A percentile compares a stretch with the other conserved stretches of the same genome.
phyloP scores from a whole-genome alignment of 35 echinoderm and acorn worm genomes.

The Stichopus chloronotus region DNA sequence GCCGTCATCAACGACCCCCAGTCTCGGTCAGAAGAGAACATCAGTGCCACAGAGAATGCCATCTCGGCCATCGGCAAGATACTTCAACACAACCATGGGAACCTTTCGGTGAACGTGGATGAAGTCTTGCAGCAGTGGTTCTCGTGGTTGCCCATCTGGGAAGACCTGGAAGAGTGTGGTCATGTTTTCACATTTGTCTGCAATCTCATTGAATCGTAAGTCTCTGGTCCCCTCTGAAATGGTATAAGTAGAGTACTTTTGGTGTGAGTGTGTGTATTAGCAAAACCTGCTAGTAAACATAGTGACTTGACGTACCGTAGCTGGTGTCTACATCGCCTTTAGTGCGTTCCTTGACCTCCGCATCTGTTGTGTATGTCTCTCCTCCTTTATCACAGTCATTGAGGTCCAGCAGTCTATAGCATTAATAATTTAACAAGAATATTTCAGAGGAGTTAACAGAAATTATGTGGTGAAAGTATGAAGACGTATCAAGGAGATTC shows the following conservation, averaged over 20 bases:
- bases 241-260: too few relatives aligned
- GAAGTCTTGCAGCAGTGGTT: constrained; percentile 91
- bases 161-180: constrained; percentile 84
- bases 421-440: too few relatives aligned
- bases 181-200: constrained; percentile 93
- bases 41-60: constrained; percentile 96
- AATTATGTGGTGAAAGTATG: too few relatives aligned
- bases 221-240: background rate
- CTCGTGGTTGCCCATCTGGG: constrained; percentile 85
- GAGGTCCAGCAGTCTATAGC: too few relatives aligned
- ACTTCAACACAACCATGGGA: constrained; percentile 75
- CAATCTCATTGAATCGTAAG: constrained; percentile 90
- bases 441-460: too few relatives aligned
- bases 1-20: constrained; percentile 62
- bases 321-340: background rate
- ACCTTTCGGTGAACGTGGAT: constrained; percentile 64
- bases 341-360: background rate
- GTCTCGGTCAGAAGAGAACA: constrained; percentile 78
- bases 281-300: background rate
- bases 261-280: background rate
- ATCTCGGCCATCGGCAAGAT: constrained; percentile 96
- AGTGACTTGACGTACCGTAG: too few relatives aligned
- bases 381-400: too few relatives aligned
- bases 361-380: too few relatives aligned
- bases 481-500: too few relatives aligned